phyloP scores from a whole-genome alignment of 2,113 vertebrate species.

The Urocolius indicus region DNA sequence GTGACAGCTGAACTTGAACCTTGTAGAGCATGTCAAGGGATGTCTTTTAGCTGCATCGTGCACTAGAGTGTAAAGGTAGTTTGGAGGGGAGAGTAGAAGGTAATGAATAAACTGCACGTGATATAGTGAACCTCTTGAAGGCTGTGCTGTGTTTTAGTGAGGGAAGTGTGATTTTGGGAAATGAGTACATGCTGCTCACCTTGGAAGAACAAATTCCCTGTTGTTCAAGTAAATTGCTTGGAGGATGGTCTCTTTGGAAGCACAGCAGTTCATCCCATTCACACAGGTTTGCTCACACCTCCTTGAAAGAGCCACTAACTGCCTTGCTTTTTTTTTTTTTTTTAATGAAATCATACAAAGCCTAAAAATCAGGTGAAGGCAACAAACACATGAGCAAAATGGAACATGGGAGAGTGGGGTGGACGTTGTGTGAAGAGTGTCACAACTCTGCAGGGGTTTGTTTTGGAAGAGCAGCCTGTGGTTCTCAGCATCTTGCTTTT shows the following conservation, averaged over 20 bases:
- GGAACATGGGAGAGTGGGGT: not conserved
- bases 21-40: not conserved
- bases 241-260: not conserved
- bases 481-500: not conserved
- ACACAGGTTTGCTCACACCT: not conserved
- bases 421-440: not conserved
- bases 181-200: not conserved
- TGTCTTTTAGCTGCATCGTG: not conserved
- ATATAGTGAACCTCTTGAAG: not conserved
- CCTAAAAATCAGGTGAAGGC: not conserved
- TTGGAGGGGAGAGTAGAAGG: not conserved
- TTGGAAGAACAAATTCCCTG: not conserved
- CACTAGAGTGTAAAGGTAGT: not conserved
- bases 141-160: not conserved
- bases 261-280: not conserved
- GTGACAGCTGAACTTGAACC: not conserved
- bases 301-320: not conserved
- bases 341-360: not conserved
- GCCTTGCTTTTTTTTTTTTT: not conserved
- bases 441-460: not conserved
- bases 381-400: not conserved
- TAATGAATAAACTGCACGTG: not conserved
- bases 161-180: not conserved
- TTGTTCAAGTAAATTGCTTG: not conserved
- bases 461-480: not conserved